phyloP scores from a whole-genome alignment of 2,888 invertebrate species.

The Tenthredo amoena region DNA sequence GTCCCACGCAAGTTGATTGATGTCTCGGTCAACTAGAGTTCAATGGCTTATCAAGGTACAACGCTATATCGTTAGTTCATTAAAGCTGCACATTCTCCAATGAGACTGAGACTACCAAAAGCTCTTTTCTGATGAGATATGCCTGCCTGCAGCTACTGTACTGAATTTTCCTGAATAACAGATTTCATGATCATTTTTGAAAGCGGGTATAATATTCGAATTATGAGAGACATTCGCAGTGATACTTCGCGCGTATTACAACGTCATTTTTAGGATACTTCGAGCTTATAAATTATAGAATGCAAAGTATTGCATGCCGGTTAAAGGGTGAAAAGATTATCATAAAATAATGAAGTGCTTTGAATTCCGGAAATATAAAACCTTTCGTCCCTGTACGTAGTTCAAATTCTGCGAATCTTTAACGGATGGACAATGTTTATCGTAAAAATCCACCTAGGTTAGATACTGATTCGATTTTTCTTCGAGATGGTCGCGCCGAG shows the following conservation, averaged over 20 bases:
- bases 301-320: not conserved
- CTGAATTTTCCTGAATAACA: not conserved
- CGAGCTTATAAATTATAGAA: not conserved
- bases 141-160: not conserved
- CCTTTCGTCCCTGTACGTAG: not conserved
- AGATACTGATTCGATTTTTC: not conserved
- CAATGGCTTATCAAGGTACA: not conserved
- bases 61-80: not conserved
- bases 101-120: not conserved
- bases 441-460: not conserved
- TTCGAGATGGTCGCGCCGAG: not conserved
- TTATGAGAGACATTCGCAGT: not conserved
- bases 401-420: not conserved
- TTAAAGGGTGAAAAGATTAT: not conserved
- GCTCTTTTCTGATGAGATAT: not conserved
- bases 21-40: not conserved
- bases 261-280: not conserved
- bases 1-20: conserved; percentile 2
- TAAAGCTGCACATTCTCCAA: not conserved
- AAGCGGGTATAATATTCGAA: not conserved
- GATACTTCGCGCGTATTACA: not conserved
- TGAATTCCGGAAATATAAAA: not conserved
- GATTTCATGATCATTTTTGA: not conserved
- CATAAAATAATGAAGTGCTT: not conserved
- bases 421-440: not conserved